Conservation (phyloP, 2,113 vertebrate genomes). For the Urocitellus parryii region DNA sequence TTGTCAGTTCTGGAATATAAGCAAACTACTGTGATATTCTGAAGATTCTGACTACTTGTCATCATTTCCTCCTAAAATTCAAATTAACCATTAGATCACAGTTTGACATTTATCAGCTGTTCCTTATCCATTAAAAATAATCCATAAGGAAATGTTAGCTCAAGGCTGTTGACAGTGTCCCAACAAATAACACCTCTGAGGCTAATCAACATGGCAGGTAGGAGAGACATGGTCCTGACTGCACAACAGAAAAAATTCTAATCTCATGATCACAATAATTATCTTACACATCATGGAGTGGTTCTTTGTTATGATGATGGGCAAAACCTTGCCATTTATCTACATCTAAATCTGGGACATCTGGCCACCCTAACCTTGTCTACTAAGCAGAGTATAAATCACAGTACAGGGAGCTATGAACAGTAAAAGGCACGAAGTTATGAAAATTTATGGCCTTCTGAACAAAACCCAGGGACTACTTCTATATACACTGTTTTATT, state of each 20-base stretch:
- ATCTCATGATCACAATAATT: background rate
- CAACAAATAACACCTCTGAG: background rate
- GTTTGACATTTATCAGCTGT: background rate
- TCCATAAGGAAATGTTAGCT: background rate
- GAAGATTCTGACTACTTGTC: background rate
- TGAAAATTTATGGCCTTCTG: background rate
- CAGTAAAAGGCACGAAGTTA: background rate
- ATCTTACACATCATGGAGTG: background rate
- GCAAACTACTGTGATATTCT: background rate
- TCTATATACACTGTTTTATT: background rate
- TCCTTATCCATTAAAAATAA: conserved; percentile 28
- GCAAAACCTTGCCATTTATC: conserved; percentile 38
- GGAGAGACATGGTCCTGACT: background rate
- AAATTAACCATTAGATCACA: background rate
- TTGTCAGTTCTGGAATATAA: background rate
- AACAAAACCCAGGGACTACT: background rate
- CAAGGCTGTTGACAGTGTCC: background rate
- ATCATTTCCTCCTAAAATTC: background rate
- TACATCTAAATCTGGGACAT: background rate
- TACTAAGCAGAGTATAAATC: conserved; percentile 6
- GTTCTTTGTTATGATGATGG: background rate
- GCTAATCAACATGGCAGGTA: background rate
- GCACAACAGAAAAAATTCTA: background rate
- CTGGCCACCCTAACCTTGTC: conserved; percentile 43
- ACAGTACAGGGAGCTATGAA: conserved; percentile 14